Evolutionary conservation across 2,113 vertebrate species (phyloP).

Genomic region (Chionis minor): DNA sequence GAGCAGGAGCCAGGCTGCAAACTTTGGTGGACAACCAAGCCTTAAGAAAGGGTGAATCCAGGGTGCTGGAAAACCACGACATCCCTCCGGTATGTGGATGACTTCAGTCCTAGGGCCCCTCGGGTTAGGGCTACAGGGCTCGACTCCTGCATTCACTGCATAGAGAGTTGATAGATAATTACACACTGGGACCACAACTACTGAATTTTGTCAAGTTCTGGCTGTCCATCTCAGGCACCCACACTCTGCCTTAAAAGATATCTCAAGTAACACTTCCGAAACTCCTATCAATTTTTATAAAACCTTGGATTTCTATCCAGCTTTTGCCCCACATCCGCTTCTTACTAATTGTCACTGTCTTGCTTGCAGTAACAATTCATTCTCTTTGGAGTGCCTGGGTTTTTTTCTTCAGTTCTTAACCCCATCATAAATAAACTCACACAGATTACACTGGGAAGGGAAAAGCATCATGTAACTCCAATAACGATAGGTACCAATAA

Average conservation of each 20-base stretch:
- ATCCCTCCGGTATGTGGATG: not conserved
- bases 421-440: too few relatives aligned
- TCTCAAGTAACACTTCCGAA: not conserved
- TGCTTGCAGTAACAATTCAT: accelerated
- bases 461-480: accelerated
- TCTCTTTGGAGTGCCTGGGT: accelerated
- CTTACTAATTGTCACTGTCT: not conserved
- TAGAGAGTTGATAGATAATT: too few relatives aligned
- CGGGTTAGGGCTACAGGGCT: not conserved
- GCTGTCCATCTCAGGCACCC: not conserved
- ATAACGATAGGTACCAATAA: not conserved
- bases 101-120: not conserved
- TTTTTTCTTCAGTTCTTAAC: not conserved
- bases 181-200: not conserved
- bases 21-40: accelerated
- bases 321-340: not conserved
- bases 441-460: not conserved
- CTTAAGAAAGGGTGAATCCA: not conserved
- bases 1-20: not conserved
- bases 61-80: not conserved
- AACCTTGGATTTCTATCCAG: not conserved
- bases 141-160: not conserved
- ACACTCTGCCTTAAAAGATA: not conserved
- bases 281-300: not conserved
- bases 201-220: not conserved